phyloP scores from a whole-genome alignment of 2,113 vertebrate species.

The Macrotis lagotis region DNA sequence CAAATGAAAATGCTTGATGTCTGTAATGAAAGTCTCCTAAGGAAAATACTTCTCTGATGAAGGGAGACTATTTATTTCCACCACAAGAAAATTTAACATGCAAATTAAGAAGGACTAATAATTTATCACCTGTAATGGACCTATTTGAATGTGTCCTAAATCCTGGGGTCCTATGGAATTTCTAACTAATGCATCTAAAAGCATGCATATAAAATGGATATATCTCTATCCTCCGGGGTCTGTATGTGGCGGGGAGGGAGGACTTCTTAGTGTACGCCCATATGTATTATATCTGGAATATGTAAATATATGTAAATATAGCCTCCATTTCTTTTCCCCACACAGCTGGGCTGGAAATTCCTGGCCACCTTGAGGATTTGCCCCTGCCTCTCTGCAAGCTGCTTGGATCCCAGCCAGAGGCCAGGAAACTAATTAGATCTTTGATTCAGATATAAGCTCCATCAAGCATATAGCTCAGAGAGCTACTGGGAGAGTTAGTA shows the following conservation, averaged over 20 bases:
- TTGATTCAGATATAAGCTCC: background rate
- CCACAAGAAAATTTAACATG: conserved; percentile 81
- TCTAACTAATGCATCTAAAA: conserved; percentile 27
- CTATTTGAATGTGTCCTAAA: conserved; percentile 73
- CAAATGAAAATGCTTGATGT: conserved; percentile 70
- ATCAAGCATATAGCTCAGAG: background rate
- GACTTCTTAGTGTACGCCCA: conserved; percentile 1
- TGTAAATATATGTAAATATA: conserved; percentile 37
- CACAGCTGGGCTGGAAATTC: conserved; percentile 57
- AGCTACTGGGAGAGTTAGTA: background rate
- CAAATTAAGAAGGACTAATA: conserved; percentile 82
- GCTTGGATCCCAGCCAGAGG: conserved; percentile 51
- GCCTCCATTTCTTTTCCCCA: background rate
- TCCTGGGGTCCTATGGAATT: conserved; percentile 75
- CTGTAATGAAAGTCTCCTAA: conserved; percentile 75
- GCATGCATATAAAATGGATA: background rate
- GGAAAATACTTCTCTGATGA: conserved; percentile 74
- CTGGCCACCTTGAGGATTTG: conserved; percentile 43
- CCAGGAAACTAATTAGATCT: conserved; percentile 55
- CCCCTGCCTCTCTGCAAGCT: background rate
- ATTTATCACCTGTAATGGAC: conserved; percentile 82
- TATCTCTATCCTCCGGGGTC: background rate
- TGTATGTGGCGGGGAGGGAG: conserved; percentile 58
- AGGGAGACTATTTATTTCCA: conserved; percentile 82
- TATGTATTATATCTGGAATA: conserved; percentile 37